Evolutionary conservation across 2,113 vertebrate genomes (phyloP).

Genomic region (Callithrix jacchus): DNA sequence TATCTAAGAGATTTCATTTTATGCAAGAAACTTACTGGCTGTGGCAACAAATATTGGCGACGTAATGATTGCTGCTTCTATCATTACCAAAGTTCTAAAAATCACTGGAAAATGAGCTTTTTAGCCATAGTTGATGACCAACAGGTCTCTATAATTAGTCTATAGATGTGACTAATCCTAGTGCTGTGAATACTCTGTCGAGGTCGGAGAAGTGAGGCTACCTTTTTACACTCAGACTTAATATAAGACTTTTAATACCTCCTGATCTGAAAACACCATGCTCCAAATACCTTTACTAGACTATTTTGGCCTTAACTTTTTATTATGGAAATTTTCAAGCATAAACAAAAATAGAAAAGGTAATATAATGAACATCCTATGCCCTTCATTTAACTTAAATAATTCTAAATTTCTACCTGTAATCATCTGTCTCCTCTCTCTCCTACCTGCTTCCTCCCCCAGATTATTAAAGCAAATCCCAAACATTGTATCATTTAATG

Average conservation of each 20-base stretch:
- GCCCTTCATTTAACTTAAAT: not conserved
- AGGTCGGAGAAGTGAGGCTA: not conserved
- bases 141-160: not conserved
- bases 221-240: not conserved
- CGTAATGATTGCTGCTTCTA: not conserved
- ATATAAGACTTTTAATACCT: not conserved
- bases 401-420: not conserved
- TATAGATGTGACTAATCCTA: not conserved
- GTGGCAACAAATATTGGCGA: not conserved
- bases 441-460: not conserved
- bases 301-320: not conserved
- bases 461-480: conserved; percentile 35
- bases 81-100: conserved; percentile 1
- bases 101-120: not conserved
- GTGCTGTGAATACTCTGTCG: not conserved
- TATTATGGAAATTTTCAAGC: conserved; percentile 15
- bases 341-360: not conserved
- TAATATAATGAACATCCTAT: not conserved
- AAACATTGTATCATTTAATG: conserved; percentile 27
- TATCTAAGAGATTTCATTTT: not conserved
- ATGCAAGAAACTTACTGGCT: not conserved
- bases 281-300: not conserved
- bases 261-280: not conserved
- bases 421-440: not conserved
- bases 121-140: not conserved